phyloP scores from a whole-genome alignment of 2,888 invertebrate genomes.

The Leptinotarsa tumamoca region DNA sequence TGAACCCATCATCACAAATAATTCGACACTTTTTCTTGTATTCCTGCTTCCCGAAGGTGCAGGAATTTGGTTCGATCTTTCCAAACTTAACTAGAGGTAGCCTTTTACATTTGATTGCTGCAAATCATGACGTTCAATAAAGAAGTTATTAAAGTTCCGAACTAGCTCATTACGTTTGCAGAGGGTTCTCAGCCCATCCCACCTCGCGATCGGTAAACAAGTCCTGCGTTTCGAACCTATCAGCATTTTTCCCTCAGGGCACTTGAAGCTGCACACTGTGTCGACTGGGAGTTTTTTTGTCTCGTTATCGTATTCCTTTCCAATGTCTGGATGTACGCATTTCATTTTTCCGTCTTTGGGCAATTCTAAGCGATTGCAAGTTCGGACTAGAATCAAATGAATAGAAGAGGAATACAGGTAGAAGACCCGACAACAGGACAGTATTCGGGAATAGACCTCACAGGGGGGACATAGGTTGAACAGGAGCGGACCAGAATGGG shows the following conservation, averaged over 20 bases:
- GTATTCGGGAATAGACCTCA: no score
- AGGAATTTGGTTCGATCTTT: constrained; percentile 68
- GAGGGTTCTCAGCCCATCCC: constrained; percentile 76
- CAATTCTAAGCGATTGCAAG: constrained; percentile 70
- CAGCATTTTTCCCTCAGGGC: constrained; percentile 73
- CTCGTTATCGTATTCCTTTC: constrained; percentile 57
- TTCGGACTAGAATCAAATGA: constrained; percentile 69
- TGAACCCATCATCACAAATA: constrained; percentile 72
- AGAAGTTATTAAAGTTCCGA: neutral
- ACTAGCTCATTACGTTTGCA: constrained; percentile 71
- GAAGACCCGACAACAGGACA: no score
- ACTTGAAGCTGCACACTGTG: constrained; percentile 75
- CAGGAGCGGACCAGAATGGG: no score
- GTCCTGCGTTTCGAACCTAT: constrained; percentile 74
- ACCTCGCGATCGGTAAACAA: constrained; percentile 76
- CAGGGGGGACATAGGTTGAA: no score
- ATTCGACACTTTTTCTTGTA: constrained; percentile 73
- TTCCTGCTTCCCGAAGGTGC: constrained; percentile 69
- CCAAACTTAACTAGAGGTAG: constrained; percentile 69
- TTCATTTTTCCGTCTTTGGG: constrained; percentile 72
- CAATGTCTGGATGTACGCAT: constrained; percentile 67
- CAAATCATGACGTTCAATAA: neutral
- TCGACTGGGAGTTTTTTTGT: constrained; percentile 70
- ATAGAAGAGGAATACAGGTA: no score
- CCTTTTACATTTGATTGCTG: constrained; percentile 64